These are phyloP conservation scores for Tapirus indicus DNA, from an alignment of 2,797 vertebrate genomes.

Conservation along the genomic window DNA sequence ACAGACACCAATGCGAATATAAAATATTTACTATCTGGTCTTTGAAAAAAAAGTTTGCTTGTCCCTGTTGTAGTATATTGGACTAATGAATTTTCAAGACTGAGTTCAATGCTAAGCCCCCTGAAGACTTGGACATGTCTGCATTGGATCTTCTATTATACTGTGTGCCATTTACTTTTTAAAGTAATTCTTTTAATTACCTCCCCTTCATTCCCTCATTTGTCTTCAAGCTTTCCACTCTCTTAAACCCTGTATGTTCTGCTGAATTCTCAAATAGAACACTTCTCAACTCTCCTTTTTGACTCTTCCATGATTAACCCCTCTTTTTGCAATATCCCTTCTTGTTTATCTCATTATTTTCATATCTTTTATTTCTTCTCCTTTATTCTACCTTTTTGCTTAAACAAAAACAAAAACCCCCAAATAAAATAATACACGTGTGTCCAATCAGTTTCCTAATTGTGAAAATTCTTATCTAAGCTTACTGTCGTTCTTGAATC, in stretches of 20 bases:
- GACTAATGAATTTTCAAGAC: slow-evolving; percentile 21
- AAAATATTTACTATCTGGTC: neutral
- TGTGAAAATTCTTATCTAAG: neutral
- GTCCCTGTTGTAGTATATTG: neutral
- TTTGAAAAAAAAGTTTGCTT: neutral
- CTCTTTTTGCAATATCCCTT: neutral
- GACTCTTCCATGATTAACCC: neutral
- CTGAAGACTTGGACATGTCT: neutral
- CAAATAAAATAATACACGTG: neutral
- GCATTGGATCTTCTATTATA: neutral
- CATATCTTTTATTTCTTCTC: neutral
- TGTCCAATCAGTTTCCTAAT: neutral
- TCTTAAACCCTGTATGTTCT: neutral
- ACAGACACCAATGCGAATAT: neutral
- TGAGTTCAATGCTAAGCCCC: neutral
- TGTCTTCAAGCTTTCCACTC: neutral
- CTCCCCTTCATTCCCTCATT: neutral
- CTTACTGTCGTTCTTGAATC: neutral
- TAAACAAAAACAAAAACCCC: neutral
- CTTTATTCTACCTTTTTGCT: neutral
- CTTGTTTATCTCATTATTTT: neutral
- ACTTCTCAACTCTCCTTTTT: neutral
- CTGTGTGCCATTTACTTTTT: neutral
- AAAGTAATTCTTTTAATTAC: neutral
- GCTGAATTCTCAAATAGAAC: neutral